phyloP scores from a whole-genome alignment of 2,797 vertebrate genomes.

The Typhlichthys subterraneus region DNA sequence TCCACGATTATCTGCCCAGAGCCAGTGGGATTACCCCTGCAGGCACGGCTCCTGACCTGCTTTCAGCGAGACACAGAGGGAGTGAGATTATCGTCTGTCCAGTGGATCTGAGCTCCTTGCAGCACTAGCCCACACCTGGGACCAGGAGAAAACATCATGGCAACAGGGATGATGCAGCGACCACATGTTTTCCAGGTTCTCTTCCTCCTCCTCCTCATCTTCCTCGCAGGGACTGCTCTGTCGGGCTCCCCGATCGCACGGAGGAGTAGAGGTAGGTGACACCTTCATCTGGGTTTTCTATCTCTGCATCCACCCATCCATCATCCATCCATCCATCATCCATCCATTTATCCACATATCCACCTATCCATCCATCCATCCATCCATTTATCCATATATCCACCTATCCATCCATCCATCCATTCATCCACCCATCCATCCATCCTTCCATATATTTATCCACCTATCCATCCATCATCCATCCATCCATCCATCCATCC shows the following conservation, averaged over 20 bases:
- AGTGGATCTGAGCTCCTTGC: constrained; percentile 3
- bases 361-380: too few species aligned
- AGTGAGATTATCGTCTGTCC: neutral
- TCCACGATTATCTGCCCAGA: neutral
- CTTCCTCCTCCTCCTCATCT: constrained; percentile 46
- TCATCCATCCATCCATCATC: too few species aligned
- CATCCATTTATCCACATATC: too few species aligned
- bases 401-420: too few species aligned
- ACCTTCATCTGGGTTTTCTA: too few species aligned
- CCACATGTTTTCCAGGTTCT: constrained; percentile 49
- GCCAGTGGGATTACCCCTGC: neutral
- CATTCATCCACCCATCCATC: too few species aligned
- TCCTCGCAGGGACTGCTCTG: constrained; percentile 62
- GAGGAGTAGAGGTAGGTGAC: constrained; percentile 71
- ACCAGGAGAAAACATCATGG: constrained; percentile 5
- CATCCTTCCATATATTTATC: too few species aligned
- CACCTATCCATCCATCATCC: too few species aligned
- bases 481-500: too few species aligned
- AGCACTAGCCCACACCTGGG: constrained; percentile 34
- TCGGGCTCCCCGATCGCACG: constrained; percentile 46
- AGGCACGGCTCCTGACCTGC: constrained; percentile 8
- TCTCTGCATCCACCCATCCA: too few species aligned
- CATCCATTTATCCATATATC: too few species aligned
- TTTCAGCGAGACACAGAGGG: neutral
- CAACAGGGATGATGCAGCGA: constrained; percentile 44